Evolutionary conservation across 2,888 invertebrate genomes (phyloP).

Genomic region (Pristionchus arcanus): DNA sequence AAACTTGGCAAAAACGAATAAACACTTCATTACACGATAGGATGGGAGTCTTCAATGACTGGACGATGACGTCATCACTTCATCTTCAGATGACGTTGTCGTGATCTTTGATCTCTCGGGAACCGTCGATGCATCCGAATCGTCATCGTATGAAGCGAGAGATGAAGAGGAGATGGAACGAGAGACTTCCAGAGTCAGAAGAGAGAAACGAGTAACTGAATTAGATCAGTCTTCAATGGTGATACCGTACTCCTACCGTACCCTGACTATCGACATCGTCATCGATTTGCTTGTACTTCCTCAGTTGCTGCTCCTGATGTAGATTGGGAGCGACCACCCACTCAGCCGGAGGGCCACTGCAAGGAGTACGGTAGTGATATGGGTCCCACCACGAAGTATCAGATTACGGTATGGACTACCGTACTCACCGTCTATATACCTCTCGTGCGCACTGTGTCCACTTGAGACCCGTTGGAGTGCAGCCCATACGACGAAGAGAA

Average conservation of each 20-base stretch:
- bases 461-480: background rate
- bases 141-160: background rate
- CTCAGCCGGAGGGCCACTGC: background rate
- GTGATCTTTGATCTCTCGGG: constrained; percentile 17
- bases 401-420: background rate
- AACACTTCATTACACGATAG: constrained; percentile 42
- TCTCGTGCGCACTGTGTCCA: constrained; percentile 21
- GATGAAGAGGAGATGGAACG: background rate
- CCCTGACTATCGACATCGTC: constrained; percentile 10
- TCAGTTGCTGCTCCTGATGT: background rate
- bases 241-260: background rate
- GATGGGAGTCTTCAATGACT: background rate
- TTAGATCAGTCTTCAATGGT: background rate
- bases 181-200: background rate
- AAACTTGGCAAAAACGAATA: background rate
- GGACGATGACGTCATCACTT: background rate
- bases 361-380: background rate
- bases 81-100: background rate
- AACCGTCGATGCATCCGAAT: constrained; percentile 21
- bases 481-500: background rate
- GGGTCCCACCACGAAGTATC: background rate
- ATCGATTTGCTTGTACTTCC: background rate
- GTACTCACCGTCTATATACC: constrained; percentile 36
- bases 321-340: constrained; percentile 28
- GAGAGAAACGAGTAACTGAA: background rate